These are phyloP conservation scores for Nephrotoma appendiculata DNA, from an alignment of 2,888 invertebrate species.

Conservation along the genomic window DNA sequence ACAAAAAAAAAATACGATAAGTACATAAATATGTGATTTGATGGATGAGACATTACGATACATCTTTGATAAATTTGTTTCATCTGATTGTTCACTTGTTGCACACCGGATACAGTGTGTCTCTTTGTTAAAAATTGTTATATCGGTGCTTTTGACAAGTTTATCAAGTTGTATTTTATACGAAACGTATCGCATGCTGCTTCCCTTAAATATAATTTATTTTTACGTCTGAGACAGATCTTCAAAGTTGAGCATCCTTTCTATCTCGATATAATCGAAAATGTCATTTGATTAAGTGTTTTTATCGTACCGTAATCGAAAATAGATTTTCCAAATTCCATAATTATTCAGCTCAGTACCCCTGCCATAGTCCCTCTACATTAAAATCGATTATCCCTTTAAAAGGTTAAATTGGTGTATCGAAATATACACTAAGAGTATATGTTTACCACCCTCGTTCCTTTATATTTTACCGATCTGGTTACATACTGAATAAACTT, in stretches of 20 bases:
- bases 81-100: not conserved
- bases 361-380: not conserved
- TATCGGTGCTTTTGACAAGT: not conserved
- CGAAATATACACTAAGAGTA: not conserved
- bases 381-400: not conserved
- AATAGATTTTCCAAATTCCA: not conserved
- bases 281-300: not conserved
- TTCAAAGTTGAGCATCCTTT: not conserved
- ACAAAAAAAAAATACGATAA: not conserved
- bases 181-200: not conserved
- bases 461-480: not conserved
- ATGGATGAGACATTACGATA: not conserved
- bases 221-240: not conserved
- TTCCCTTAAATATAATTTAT: not conserved
- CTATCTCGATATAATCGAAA: not conserved
- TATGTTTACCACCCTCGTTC: not conserved
- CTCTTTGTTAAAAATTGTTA: not conserved
- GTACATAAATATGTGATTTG: not conserved
- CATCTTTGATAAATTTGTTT: not conserved
- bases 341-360: not conserved
- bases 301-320: not conserved
- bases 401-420: not conserved
- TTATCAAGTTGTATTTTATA: not conserved
- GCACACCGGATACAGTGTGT: not conserved
- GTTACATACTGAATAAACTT: not conserved